Evolutionary conservation across 2,113 vertebrate genomes (phyloP).

Genomic region (Neotoma lepida): DNA sequence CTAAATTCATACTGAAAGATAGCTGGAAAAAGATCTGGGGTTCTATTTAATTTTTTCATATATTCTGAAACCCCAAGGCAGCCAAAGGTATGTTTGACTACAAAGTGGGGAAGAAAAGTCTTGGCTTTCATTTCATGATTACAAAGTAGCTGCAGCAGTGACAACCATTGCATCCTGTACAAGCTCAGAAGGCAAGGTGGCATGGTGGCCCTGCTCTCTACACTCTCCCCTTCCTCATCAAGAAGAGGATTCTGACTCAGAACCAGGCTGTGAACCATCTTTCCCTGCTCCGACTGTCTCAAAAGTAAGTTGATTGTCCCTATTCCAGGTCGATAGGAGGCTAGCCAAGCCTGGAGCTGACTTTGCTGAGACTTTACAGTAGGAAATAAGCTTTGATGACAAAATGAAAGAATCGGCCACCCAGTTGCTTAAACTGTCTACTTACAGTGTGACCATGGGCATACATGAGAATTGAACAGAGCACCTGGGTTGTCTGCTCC

Average conservation of each 20-base stretch:
- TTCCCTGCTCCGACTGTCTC: neutral
- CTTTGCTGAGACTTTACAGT: neutral
- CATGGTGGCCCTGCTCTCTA: neutral
- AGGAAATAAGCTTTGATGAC: neutral
- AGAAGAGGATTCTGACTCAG: neutral
- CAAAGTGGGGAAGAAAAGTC: neutral
- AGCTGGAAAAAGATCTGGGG: neutral
- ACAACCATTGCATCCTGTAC: neutral
- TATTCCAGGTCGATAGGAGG: neutral
- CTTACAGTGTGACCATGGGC: neutral
- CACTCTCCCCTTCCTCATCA: neutral
- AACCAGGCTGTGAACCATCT: neutral
- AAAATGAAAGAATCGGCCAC: neutral
- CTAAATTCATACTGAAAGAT: neutral
- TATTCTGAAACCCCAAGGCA: neutral
- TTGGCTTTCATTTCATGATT: neutral
- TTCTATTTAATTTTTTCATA: neutral
- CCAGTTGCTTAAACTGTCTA: neutral
- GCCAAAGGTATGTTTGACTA: neutral
- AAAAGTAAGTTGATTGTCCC: neutral
- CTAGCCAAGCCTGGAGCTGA: neutral
- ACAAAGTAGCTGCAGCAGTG: neutral
- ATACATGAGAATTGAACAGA: neutral
- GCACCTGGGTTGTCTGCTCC: no score
- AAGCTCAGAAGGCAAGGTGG: neutral